phyloP scores from a whole-genome alignment of 2,888 invertebrate species.

The Cheilosia variabilis region DNA sequence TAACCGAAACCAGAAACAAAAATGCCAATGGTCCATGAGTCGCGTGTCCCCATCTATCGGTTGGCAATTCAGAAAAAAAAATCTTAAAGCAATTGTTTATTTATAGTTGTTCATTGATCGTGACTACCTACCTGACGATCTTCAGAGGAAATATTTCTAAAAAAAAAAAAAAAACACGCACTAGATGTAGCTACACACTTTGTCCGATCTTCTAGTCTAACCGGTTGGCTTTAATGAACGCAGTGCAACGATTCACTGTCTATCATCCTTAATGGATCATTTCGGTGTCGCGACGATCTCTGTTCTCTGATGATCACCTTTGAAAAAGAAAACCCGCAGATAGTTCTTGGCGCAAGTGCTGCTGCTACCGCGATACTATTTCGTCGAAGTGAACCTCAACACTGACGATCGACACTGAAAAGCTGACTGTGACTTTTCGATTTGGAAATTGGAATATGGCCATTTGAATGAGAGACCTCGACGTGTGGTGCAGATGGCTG shows the following conservation, averaged over 20 bases:
- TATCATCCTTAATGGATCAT: conserved; percentile 34
- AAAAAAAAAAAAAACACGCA: background rate
- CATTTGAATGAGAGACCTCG: conserved; percentile 43
- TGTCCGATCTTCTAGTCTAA: conserved; percentile 15
- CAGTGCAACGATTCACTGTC: conserved; percentile 9
- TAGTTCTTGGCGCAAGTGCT: background rate
- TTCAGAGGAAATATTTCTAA: background rate
- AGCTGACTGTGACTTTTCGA: conserved; percentile 38
- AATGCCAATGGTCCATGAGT: conserved; percentile 4
- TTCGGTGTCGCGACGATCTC: background rate
- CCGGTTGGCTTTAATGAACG: conserved; percentile 25
- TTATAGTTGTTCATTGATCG: conserved; percentile 15
- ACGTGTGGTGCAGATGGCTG: background rate
- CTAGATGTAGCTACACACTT: background rate
- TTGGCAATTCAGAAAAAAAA: background rate
- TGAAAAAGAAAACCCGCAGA: conserved; percentile 8
- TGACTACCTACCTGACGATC: conserved; percentile 37
- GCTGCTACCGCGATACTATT: conserved; percentile 14
- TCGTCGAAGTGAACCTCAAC: conserved; percentile 49
- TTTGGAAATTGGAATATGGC: conserved; percentile 48
- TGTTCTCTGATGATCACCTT: background rate
- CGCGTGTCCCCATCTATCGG: conserved; percentile 16
- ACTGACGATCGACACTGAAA: conserved; percentile 55
- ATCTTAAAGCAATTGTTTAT: conserved; percentile 27
- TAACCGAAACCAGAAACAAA: conserved; percentile 5